These are phyloP conservation scores for Eretmochelys imbricata DNA, from an alignment of 2,113 vertebrate genomes.

Conservation along the genomic window DNA sequence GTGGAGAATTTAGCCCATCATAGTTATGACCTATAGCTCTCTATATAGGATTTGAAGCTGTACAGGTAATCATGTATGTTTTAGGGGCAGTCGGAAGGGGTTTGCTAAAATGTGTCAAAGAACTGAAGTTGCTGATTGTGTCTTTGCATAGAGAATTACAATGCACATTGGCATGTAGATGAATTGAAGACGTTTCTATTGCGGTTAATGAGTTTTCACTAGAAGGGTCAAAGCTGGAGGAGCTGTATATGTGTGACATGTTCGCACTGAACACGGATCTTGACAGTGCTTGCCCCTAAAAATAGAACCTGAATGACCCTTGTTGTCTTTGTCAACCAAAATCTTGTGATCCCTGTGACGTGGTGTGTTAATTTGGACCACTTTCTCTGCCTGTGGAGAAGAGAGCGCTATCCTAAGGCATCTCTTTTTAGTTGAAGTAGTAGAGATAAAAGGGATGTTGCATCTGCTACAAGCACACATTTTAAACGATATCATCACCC, in stretches of 20 bases:
- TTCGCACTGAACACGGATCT: constrained; percentile 70
- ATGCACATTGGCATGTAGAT: neutral
- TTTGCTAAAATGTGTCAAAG: neutral
- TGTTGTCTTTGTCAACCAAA: constrained; percentile 70
- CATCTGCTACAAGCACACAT: constrained; percentile 58
- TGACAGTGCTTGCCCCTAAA: constrained; percentile 73
- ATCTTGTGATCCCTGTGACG: constrained; percentile 12
- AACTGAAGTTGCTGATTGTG: neutral
- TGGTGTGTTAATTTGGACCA: constrained; percentile 27
- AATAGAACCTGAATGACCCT: constrained; percentile 75
- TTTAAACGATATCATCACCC: constrained; percentile 71
- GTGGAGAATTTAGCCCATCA: neutral
- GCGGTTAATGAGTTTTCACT: neutral
- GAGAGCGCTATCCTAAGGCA: constrained; percentile 9
- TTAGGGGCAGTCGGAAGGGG: neutral
- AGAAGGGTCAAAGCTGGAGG: constrained; percentile 52
- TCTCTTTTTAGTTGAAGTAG: constrained; percentile 44
- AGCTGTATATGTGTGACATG: constrained; percentile 65
- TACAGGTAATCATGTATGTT: neutral
- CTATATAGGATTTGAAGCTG: neutral
- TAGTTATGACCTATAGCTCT: neutral
- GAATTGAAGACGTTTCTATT: neutral
- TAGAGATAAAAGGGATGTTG: constrained; percentile 63
- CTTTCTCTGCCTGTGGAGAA: constrained; percentile 33
- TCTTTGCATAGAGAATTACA: neutral